Evolutionary conservation across 1,140 invertebrate genomes (phyloP).

Genomic region (Halesus radiatus): DNA sequence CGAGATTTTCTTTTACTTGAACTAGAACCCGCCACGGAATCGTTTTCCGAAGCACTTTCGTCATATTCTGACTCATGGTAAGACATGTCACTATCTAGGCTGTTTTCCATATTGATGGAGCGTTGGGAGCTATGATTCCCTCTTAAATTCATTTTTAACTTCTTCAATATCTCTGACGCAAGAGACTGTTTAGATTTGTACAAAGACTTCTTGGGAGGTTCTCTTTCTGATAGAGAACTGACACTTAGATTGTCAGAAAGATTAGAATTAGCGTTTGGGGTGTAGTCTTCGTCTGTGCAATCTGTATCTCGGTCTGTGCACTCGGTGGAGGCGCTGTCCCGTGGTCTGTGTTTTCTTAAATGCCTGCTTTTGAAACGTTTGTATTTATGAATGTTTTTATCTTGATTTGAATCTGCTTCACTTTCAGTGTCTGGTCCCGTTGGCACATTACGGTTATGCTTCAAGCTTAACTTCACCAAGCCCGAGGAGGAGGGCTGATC

Average conservation of each 20-base stretch:
- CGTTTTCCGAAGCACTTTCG: background rate
- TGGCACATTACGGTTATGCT: slow-evolving; percentile 28
- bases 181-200: slow-evolving; percentile 21
- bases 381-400: background rate
- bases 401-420: slow-evolving; percentile 30
- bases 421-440: slow-evolving; percentile 33
- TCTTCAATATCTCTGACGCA: slow-evolving; percentile 38
- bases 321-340: slow-evolving; percentile 41
- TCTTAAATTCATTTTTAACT: slow-evolving; percentile 26
- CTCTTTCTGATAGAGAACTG: background rate
- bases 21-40: background rate
- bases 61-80: background rate
- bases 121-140: background rate
- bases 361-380: slow-evolving; percentile 20
- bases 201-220: background rate
- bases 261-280: background rate
- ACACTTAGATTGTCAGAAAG: background rate
- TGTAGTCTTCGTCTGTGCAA: slow-evolving; percentile 44
- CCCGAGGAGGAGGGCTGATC: slow-evolving; percentile 48
- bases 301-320: slow-evolving; percentile 50
- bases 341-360: background rate
- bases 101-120: background rate
- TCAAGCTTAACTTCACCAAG: slow-evolving; percentile 43
- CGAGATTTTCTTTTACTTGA: slow-evolving; percentile 42
- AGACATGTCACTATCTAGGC: background rate